Evolutionary conservation across 2,113 vertebrate genomes (phyloP).

Genomic region (Microcebus lehilahytsara): DNA sequence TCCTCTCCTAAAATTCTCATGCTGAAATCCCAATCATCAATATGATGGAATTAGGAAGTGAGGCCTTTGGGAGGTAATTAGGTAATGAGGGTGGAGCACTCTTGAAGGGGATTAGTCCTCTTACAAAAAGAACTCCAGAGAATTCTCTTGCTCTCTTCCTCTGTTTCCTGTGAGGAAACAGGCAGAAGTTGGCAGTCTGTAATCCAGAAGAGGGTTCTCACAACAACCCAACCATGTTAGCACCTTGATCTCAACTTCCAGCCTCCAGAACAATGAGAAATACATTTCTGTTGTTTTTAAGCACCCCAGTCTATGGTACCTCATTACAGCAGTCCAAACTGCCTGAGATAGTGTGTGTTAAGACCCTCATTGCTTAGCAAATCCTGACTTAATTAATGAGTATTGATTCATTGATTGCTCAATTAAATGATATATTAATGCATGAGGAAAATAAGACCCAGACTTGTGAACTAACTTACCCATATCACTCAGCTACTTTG

Average conservation of each 20-base stretch:
- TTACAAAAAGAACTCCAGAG: not conserved
- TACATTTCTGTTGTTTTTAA: not conserved
- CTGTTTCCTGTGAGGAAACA: not conserved
- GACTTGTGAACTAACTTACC: not conserved
- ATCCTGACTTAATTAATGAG: not conserved
- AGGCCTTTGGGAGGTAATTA: not conserved
- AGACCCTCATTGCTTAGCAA: not conserved
- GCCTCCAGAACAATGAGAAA: not conserved
- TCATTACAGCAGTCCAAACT: not conserved
- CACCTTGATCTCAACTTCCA: not conserved
- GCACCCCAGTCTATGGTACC: not conserved
- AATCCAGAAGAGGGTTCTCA: not conserved
- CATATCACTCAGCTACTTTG: not conserved
- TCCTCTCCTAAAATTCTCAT: not conserved
- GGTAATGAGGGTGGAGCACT: not conserved
- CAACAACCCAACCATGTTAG: no score
- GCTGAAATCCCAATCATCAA: not conserved
- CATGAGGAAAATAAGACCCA: not conserved
- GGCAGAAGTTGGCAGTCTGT: not conserved
- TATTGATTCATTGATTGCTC: not conserved
- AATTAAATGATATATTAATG: conserved; percentile 15
- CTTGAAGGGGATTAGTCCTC: not conserved
- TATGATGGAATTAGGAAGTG: not conserved
- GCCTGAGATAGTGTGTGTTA: not conserved
- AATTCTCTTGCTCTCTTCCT: not conserved